Evolutionary conservation across 2,888 invertebrate species (phyloP).

Genomic region (Ceriagrion tenellum): DNA sequence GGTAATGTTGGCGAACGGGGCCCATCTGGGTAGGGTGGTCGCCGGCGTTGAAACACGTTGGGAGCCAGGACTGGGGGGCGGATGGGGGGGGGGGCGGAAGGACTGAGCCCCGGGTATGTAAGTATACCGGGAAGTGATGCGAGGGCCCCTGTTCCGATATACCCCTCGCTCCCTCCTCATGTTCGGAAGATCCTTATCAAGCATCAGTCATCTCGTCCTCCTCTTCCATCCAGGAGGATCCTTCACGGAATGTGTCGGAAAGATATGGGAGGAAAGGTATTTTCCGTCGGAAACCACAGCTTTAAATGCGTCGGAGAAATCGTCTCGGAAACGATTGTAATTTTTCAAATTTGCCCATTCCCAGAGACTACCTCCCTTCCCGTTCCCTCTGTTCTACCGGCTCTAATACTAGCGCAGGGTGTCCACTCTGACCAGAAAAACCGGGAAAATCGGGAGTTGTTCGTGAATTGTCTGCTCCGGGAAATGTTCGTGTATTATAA

Average conservation of each 20-base stretch:
- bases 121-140: not conserved
- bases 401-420: too few relatives aligned
- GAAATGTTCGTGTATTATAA: too few relatives aligned
- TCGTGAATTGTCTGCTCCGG: too few relatives aligned
- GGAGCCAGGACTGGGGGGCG: too few relatives aligned
- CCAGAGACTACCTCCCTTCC: not conserved
- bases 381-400: not conserved
- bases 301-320: not conserved
- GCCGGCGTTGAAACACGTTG: not conserved
- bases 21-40: not conserved
- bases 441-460: too few relatives aligned
- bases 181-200: slow-evolving; percentile 10
- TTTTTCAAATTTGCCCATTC: not conserved
- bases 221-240: not conserved
- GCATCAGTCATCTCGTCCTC: not conserved
- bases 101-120: not conserved
- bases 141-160: not conserved
- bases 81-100: too few relatives aligned
- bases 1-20: not conserved
- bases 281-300: not conserved
- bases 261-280: not conserved
- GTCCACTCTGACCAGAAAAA: too few relatives aligned
- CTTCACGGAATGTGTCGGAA: not conserved
- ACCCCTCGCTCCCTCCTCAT: not conserved
- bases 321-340: slow-evolving; percentile 23